Percentiles rank a stretch among this genome's conserved stretches.
Conservation (phyloP, 2,797 vertebrate genomes). For the Ispidina lecontei region DNA sequence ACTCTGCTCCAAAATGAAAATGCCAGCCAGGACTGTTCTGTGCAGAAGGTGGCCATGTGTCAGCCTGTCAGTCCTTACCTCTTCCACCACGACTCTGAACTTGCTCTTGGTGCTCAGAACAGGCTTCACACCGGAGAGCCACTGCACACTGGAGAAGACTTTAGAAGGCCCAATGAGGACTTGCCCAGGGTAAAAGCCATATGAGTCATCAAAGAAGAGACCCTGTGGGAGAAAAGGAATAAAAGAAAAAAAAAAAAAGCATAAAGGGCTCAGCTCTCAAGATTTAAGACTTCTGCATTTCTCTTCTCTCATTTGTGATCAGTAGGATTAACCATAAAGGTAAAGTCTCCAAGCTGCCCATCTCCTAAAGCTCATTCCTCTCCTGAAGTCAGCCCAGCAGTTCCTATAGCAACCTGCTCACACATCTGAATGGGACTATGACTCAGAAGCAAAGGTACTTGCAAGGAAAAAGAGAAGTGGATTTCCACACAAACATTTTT, state of each 20-base stretch:
- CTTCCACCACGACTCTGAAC: constrained; percentile 96
- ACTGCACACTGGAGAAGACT: constrained; percentile 96
- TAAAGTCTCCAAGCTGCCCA: not conserved
- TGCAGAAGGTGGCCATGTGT: not conserved
- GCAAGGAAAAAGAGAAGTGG: not conserved
- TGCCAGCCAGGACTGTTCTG: not conserved
- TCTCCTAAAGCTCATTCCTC: not conserved
- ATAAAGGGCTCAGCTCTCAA: not conserved
- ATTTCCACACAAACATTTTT: not conserved
- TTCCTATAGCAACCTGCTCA: constrained; percentile 45
- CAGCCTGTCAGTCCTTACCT: constrained; percentile 79
- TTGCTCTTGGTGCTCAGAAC: constrained; percentile 98
- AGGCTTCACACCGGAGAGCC: constrained; percentile 95
- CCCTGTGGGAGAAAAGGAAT: constrained; percentile 80
- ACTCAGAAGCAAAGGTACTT: not conserved
- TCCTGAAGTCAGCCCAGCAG: constrained; percentile 2
- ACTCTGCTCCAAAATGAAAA: not conserved
- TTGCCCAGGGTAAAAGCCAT: constrained; percentile 97
- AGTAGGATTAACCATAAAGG: not conserved
- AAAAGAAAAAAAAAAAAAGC: not conserved
- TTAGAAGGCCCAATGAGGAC: constrained; percentile 96
- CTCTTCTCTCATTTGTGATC: not conserved
- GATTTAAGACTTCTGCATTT: not conserved
- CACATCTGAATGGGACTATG: not conserved
- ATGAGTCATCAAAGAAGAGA: constrained; percentile 96